phyloP scores from a whole-genome alignment of 2,888 invertebrate species.

The Kryphioiulus occultus region DNA sequence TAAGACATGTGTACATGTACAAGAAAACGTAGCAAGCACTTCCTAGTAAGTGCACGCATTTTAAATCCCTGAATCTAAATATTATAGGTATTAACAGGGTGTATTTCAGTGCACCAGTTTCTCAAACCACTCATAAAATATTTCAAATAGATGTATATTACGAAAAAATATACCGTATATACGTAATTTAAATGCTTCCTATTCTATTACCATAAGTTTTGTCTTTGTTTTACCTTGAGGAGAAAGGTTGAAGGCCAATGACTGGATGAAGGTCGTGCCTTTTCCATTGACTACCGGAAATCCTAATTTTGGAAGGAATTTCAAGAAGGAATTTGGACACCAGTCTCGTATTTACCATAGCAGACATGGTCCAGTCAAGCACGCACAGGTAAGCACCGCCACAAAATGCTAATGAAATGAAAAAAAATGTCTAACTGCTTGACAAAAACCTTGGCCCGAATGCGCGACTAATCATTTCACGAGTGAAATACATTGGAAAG shows the following conservation, averaged over 20 bases:
- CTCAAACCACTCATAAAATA: too few relatives aligned
- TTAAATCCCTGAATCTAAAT: too few relatives aligned
- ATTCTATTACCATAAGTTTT: too few relatives aligned
- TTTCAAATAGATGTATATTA: too few relatives aligned
- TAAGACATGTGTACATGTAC: too few relatives aligned
- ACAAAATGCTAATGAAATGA: background rate
- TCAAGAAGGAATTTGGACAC: background rate
- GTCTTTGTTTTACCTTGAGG: background rate
- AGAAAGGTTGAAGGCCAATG: background rate
- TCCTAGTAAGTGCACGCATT: too few relatives aligned
- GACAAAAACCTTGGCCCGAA: background rate
- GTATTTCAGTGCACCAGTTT: too few relatives aligned
- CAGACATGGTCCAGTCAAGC: background rate
- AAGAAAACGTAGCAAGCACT: too few relatives aligned
- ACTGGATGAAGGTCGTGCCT: background rate
- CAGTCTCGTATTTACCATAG: background rate
- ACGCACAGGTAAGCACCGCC: background rate
- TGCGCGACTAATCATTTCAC: slow-evolving; percentile 4
- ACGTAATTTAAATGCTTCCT: too few relatives aligned
- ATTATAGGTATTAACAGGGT: too few relatives aligned
- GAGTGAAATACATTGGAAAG: background rate
- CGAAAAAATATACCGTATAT: too few relatives aligned
- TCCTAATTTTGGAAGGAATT: background rate
- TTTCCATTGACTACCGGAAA: background rate
- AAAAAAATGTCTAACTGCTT: background rate